These are phyloP conservation scores for Pardalotus punctatus DNA, from an alignment of 2,113 vertebrate species.

Conservation along the genomic window DNA sequence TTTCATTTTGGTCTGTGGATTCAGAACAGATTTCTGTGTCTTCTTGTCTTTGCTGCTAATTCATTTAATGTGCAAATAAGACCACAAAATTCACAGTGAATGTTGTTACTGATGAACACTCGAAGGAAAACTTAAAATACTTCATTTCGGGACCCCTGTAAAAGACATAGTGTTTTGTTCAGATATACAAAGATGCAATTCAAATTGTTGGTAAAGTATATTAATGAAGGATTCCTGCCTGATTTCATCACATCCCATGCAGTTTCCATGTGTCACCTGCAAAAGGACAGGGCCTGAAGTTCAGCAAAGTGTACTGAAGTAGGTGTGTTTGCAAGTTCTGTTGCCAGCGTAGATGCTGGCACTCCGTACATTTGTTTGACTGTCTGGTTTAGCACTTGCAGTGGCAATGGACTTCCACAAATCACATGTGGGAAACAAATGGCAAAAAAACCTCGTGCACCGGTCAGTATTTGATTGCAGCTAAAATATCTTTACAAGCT, in stretches of 20 bases:
- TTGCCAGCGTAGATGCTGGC: not conserved
- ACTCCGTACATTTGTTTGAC: not conserved
- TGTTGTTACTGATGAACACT: not conserved
- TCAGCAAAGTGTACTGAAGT: fast-evolving
- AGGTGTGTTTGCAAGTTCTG: not conserved
- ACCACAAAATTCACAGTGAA: not conserved
- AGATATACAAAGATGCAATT: not conserved
- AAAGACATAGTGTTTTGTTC: not conserved
- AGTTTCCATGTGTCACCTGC: not conserved
- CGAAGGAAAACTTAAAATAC: not conserved
- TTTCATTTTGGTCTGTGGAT: not conserved
- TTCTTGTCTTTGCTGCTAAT: not conserved
- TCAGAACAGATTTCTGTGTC: not conserved
- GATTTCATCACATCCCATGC: not conserved
- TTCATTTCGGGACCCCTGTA: not conserved
- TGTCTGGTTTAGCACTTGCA: not conserved
- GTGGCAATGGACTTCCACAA: not conserved
- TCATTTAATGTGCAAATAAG: not conserved
- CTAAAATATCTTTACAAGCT: not conserved
- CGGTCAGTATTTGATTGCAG: not conserved
- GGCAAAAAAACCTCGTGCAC: not conserved
- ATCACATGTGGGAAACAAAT: not conserved
- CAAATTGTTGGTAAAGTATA: not conserved
- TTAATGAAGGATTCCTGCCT: not conserved
- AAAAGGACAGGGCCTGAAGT: not conserved